Evolutionary conservation across 2,113 vertebrate species (phyloP).

Genomic region (Hepsetus odoe): DNA sequence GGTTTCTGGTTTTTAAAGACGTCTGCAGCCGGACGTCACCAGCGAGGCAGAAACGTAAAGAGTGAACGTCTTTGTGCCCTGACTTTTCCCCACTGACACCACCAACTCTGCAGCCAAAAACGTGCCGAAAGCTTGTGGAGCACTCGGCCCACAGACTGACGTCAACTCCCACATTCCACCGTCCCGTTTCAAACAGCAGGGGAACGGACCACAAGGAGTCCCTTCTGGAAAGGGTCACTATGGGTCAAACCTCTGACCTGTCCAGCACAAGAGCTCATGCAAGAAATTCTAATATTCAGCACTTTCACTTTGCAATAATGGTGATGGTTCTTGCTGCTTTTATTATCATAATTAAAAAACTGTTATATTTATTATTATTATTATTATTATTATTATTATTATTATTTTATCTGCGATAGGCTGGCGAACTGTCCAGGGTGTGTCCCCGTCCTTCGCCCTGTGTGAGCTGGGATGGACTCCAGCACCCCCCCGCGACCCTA

Average conservation of each 20-base stretch:
- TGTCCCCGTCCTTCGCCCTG: no score
- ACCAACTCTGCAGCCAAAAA: conserved; percentile 29
- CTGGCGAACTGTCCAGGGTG: no score
- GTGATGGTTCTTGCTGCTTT: no score
- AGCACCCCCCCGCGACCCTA: no score
- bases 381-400: no score
- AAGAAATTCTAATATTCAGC: no score
- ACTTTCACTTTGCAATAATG: no score
- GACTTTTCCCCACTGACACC: conserved; percentile 6
- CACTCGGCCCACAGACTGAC: conserved; percentile 38
- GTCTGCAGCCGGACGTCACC: not conserved
- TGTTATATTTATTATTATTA: no score
- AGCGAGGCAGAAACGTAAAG: not conserved
- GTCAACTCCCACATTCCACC: conserved; percentile 48
- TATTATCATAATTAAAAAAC: no score
- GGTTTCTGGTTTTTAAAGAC: not conserved
- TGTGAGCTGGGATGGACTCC: no score
- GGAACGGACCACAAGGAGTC: not conserved
- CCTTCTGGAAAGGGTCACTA: not conserved
- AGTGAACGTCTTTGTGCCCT: conserved; percentile 27
- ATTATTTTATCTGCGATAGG: no score
- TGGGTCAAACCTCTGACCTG: conserved; percentile 16
- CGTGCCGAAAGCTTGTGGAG: conserved; percentile 29
- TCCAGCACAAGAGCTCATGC: not conserved
- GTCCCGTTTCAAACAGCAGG: conserved; percentile 14